These are phyloP conservation scores for Malaclemys terrapin DNA, from an alignment of 2,113 vertebrate genomes.

Conservation along the genomic window DNA sequence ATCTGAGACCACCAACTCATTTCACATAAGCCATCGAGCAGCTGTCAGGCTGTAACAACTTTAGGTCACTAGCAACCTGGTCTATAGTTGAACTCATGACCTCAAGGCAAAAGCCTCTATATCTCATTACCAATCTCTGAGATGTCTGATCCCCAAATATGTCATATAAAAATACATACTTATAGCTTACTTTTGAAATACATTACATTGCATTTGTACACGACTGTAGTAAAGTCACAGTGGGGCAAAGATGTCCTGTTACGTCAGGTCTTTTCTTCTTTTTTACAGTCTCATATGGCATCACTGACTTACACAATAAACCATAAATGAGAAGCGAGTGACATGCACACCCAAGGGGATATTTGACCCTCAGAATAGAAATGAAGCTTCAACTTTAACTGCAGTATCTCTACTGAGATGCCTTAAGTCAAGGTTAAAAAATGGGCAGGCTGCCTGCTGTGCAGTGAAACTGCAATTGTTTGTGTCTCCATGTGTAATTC, in stretches of 20 bases:
- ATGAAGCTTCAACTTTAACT: background rate
- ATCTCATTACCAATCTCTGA: background rate
- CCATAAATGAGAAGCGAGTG: background rate
- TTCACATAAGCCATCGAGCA: background rate
- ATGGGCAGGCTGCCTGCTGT: background rate
- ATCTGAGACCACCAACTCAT: background rate
- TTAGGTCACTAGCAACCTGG: accelerated
- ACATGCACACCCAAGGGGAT: background rate
- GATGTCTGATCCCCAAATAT: background rate
- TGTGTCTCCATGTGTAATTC: background rate
- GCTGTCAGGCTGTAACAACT: background rate
- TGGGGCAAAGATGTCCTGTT: background rate
- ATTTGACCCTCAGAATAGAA: background rate
- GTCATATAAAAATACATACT: background rate
- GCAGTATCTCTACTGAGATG: background rate
- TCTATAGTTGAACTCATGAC: accelerated
- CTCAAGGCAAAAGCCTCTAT: background rate
- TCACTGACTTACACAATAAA: background rate
- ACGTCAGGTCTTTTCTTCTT: background rate
- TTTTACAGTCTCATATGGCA: background rate
- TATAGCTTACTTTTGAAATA: background rate
- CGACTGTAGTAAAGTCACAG: background rate
- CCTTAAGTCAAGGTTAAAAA: background rate
- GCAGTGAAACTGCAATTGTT: background rate
- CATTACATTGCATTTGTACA: background rate